Base-by-base conservation (phyloP, 2,797 vertebrate genomes). In the Florisuga fusca region DNA sequence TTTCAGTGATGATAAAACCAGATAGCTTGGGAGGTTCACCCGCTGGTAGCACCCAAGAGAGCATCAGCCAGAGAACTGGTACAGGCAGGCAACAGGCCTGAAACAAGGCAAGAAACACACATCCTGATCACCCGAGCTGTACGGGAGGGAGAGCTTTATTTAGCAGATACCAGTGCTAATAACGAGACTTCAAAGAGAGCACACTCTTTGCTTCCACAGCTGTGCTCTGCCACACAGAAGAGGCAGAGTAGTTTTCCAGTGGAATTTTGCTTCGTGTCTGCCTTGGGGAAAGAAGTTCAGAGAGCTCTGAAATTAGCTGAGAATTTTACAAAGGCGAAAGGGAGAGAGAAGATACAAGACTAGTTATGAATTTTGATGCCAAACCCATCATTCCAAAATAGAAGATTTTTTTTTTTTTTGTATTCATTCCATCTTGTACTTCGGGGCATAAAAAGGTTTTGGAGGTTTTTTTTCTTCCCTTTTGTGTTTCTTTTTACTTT, bases 271-370 rank as follows among this genome's bases (percentile, higher is more conserved):
- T 15, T 20, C 1, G 0, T 86, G 53, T 81, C 51, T 90, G 88
- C 90, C 88, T 67, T 74, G 57, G 59, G 93, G 77, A 74, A 46
- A 78, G 85, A 93, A 87, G 73, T 95, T 95, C 73, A 87, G 76
- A 90, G 87, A 69, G 27, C 33, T 89, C 80, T 59, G 64, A 80
- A 87, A 87, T 93, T 50, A 67, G 64, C 76, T 63, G 27, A 79
- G 88, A 73, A 84, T 88, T 96, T 95, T 55, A 87, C 93, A 77
- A 92, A 78, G 53, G 72, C 25, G 1, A 82, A 78, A 83, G 53
- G 68, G 71, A 71, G 68, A 61, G 67, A 51, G 77, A 34, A 74
- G 78, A 53, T 75, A 69, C 0, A 8, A 50, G 61, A 38, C 46
- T 74, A 79, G 61, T 86, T 83, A 83, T 0, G 29, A 58, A 71